Percentiles rank a stretch among this genome's conserved stretches.
phyloP scores from a whole-genome alignment of 2,113 vertebrate genomes.

The Girardinichthys multiradiatus region DNA sequence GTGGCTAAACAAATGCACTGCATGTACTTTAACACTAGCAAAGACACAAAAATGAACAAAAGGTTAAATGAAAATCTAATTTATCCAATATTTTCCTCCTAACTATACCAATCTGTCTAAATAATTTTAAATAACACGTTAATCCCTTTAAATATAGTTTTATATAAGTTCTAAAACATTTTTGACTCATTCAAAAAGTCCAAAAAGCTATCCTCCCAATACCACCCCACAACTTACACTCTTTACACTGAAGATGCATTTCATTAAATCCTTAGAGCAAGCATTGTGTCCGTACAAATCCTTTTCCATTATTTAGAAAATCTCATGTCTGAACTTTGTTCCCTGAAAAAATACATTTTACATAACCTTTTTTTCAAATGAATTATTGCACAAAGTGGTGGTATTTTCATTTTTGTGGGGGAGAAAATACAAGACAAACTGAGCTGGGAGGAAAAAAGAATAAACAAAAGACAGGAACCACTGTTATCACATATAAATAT shows the following conservation, averaged over 20 bases:
- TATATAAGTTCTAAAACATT: constrained; percentile 7
- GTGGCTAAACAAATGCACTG: constrained; percentile 50
- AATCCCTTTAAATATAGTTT: background rate
- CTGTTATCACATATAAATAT: background rate
- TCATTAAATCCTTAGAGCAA: background rate
- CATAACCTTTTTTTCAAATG: background rate
- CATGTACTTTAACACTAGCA: constrained; percentile 62
- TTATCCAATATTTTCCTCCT: constrained; percentile 42
- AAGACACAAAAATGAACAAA: constrained; percentile 66
- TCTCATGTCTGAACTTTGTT: background rate
- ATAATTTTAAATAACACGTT: constrained; percentile 36
- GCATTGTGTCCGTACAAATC: background rate
- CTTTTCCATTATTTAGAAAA: background rate
- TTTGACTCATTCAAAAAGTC: background rate
- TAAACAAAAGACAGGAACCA: no score
- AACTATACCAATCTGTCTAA: constrained; percentile 56
- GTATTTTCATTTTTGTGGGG: background rate
- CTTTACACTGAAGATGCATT: no score
- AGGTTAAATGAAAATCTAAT: constrained; percentile 71
- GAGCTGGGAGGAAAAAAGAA: background rate
- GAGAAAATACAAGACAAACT: background rate
- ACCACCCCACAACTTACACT: no score
- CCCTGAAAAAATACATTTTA: background rate
- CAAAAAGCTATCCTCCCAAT: background rate
- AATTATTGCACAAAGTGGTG: background rate